Conservation (phyloP, 2,888 invertebrate genomes). For the Oscheius sp. region DNA sequence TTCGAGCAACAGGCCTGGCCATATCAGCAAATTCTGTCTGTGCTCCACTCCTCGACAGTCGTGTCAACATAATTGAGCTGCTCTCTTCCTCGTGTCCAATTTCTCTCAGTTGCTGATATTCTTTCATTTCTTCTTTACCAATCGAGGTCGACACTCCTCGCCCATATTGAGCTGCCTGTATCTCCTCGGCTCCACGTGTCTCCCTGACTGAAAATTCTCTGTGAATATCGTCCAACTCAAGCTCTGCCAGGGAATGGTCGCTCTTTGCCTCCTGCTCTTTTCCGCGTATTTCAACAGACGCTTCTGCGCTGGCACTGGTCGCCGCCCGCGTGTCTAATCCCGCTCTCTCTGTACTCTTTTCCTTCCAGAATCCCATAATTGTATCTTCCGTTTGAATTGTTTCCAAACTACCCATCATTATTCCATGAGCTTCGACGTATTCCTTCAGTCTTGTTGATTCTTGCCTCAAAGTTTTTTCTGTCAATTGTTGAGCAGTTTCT, state of each 20-base stretch:
- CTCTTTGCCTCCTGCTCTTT: constrained; percentile 16
- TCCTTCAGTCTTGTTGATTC: constrained; percentile 4
- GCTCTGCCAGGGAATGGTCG: constrained; percentile 29
- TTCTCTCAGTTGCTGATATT: constrained; percentile 39
- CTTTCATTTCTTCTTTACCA: constrained; percentile 11
- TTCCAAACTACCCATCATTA: neutral
- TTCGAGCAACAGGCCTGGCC: constrained; percentile 1
- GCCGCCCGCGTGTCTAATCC: constrained; percentile 14
- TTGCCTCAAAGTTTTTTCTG: neutral
- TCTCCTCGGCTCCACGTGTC: constrained; percentile 36
- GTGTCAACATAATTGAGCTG: constrained; percentile 37
- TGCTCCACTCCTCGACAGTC: constrained; percentile 38
- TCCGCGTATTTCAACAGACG: constrained; percentile 24
- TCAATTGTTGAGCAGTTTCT: neutral
- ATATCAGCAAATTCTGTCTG: constrained; percentile 1
- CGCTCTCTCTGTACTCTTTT: constrained; percentile 6
- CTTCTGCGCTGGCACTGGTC: neutral
- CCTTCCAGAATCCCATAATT: constrained; percentile 11
- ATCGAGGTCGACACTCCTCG: constrained; percentile 7
- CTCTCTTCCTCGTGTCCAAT: constrained; percentile 39
- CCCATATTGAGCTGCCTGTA: constrained; percentile 12
- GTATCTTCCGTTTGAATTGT: constrained; percentile 21
- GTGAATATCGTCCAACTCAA: constrained; percentile 36
- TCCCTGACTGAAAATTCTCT: constrained; percentile 39
- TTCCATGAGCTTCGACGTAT: constrained; percentile 7